Conservation (phyloP, 2,797 vertebrate genomes). For the Sylvilagus floridanus region DNA sequence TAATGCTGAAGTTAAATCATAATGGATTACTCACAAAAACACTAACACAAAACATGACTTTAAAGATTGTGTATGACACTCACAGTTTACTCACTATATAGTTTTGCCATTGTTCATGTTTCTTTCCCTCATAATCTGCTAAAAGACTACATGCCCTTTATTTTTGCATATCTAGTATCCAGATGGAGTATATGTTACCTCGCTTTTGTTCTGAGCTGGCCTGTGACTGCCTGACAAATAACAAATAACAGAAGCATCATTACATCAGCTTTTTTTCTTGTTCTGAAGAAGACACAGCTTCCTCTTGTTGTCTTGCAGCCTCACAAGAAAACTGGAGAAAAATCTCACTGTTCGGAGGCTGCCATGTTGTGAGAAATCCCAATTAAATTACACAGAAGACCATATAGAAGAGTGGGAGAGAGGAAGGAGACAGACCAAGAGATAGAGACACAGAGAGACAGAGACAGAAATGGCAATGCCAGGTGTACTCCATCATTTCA, state of each 20-base stretch:
- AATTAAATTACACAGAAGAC: neutral
- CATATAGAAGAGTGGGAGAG: accelerated
- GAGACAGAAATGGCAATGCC: neutral
- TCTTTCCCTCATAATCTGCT: neutral
- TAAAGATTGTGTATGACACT: neutral
- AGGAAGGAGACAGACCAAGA: neutral
- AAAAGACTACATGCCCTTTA: neutral
- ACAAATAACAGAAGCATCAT: neutral
- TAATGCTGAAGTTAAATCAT: neutral
- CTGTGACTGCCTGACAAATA: neutral
- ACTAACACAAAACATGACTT: neutral
- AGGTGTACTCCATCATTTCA: neutral
- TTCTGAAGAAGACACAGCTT: neutral
- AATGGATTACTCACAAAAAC: neutral
- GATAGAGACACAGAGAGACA: neutral
- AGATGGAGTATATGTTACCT: neutral
- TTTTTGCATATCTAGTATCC: neutral
- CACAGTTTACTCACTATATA: neutral
- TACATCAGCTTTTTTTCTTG: neutral
- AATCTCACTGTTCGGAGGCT: neutral
- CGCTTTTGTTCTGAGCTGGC: neutral
- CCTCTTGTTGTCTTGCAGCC: neutral
- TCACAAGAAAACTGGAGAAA: neutral
- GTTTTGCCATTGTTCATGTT: neutral
- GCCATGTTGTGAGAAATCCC: neutral